These are phyloP conservation scores for Callimorpha dominula DNA, from an alignment of 2,888 invertebrate genomes.

Conservation along the genomic window DNA sequence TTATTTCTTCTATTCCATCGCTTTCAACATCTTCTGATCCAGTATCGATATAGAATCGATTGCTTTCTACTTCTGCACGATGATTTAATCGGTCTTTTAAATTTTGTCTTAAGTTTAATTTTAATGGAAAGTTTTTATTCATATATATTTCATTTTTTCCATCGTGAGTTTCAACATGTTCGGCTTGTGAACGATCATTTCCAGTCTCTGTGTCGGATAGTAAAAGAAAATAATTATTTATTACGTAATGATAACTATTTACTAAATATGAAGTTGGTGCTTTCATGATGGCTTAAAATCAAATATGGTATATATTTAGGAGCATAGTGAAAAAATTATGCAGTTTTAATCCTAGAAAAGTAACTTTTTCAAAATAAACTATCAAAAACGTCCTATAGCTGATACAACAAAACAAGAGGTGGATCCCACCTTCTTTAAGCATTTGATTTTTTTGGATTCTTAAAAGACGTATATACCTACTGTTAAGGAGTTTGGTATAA, in stretches of 20 bases:
- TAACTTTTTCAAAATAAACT: background rate
- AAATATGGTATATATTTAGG: background rate
- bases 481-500: background rate
- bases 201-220: conserved; percentile 21
- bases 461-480: too few relatives aligned
- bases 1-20: conserved; percentile 5
- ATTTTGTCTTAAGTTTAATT: conserved; percentile 1
- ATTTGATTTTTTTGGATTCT: background rate
- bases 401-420: background rate
- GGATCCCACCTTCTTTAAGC: background rate
- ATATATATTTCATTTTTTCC: conserved; percentile 8
- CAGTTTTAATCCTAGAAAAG: background rate
- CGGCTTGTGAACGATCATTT: background rate
- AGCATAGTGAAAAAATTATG: background rate
- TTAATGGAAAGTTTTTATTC: background rate
- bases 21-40: conserved; percentile 4
- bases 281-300: background rate
- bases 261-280: background rate
- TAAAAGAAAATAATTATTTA: conserved; percentile 5
- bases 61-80: background rate
- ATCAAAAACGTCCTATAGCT: background rate
- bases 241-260: background rate
- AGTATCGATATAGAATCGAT: background rate
- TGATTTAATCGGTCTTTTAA: background rate
- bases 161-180: background rate